A percentile compares a stretch with the other conserved stretches of the same genome.
These are phyloP conservation scores for Stegana nigrithorax DNA, from an alignment of 2,888 invertebrate genomes.

Conservation along the genomic window DNA sequence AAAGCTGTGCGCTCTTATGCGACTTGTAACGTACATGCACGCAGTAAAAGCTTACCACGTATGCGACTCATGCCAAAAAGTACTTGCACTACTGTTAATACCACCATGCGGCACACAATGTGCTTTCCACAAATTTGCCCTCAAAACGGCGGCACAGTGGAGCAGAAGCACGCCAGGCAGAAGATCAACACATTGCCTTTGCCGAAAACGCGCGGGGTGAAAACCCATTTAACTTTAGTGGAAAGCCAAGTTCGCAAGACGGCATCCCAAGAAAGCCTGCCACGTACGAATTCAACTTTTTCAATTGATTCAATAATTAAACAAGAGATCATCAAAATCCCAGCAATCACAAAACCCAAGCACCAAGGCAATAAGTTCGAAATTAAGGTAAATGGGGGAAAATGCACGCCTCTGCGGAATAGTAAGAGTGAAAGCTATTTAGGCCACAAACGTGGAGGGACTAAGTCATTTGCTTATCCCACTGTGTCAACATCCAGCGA, in stretches of 20 bases:
- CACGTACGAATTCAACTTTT: conserved; percentile 67
- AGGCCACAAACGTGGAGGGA: conserved; percentile 44
- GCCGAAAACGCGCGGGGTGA: conserved; percentile 11
- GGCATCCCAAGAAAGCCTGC: conserved; percentile 63
- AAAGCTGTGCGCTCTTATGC: conserved; percentile 69
- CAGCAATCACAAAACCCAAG: conserved; percentile 22
- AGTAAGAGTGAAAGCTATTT: conserved; percentile 57
- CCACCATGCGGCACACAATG: conserved; percentile 54
- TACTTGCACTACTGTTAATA: conserved; percentile 42
- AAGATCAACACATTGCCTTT: no score
- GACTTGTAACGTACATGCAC: conserved; percentile 52
- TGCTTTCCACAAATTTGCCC: conserved; percentile 51
- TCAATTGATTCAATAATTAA: conserved; percentile 65
- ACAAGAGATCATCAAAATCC: conserved; percentile 45
- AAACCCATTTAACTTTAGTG: no score
- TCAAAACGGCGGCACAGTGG: conserved; percentile 33
- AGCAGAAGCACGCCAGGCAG: conserved; percentile 41
- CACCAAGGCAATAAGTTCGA: conserved; percentile 13
- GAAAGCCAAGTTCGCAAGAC: conserved; percentile 46
- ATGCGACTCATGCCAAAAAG: conserved; percentile 34
- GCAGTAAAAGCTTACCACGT: conserved; percentile 66
- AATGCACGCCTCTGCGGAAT: conserved; percentile 37
- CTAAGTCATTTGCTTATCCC: conserved; percentile 13
- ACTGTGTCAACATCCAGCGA: conserved; percentile 37
- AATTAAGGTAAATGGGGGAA: no score